Evolutionary conservation across 2,113 vertebrate genomes (phyloP).

Genomic region (Leptosomus discolor): DNA sequence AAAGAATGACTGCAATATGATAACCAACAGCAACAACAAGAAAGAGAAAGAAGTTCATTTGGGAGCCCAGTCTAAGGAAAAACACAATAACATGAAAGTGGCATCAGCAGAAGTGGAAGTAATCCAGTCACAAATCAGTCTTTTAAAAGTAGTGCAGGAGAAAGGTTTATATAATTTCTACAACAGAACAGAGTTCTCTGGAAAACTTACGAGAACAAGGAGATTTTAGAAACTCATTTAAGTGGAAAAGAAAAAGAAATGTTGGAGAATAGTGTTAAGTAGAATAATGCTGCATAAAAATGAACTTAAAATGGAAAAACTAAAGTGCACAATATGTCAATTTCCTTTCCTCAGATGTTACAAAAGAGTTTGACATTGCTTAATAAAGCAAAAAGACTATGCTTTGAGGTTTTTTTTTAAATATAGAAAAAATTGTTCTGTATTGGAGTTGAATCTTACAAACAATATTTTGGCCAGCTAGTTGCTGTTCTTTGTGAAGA

Average conservation of each 20-base stretch:
- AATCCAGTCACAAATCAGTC: not conserved
- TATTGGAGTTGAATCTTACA: not conserved
- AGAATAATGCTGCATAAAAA: not conserved
- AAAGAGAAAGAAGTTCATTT: not conserved
- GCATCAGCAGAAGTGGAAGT: not conserved
- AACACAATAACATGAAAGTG: not conserved
- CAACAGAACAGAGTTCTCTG: not conserved
- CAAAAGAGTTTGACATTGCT: not conserved
- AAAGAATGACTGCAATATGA: not conserved
- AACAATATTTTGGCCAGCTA: fast-evolving
- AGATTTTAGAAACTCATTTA: not conserved
- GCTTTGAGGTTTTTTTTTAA: not conserved
- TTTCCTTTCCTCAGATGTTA: not conserved
- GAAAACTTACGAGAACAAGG: not conserved
- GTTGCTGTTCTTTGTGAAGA: not conserved
- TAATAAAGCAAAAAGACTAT: not conserved
- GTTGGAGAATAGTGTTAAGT: not conserved
- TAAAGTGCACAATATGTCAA: not conserved
- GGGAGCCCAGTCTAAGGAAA: not conserved
- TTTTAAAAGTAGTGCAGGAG: not conserved
- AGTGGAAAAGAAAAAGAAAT: not conserved
- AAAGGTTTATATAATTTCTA: not conserved
- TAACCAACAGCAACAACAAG: not conserved
- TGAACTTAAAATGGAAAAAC: not conserved
- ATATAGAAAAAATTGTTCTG: not conserved